Conservation (phyloP, 2,888 invertebrate species). For the Amiota mariae region DNA sequence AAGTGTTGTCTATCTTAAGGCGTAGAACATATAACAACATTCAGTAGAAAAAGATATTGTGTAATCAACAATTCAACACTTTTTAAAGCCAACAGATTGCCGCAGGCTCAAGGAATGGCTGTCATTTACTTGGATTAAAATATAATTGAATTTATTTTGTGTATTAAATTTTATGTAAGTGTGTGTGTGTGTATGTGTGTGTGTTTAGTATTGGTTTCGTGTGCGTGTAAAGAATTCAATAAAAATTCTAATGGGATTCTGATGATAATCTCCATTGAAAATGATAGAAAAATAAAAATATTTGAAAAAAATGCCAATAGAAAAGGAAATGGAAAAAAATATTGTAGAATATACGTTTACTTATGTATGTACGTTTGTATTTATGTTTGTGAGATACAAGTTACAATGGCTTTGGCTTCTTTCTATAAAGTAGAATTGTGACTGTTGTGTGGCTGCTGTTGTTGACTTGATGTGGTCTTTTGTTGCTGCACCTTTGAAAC, state of each 20-base stretch:
- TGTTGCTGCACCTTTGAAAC: conserved; percentile 7
- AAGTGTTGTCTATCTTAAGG: conserved; percentile 43
- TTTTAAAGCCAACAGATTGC: not conserved
- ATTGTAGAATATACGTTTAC: too few relatives aligned
- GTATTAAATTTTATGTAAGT: too few relatives aligned
- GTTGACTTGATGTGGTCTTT: conserved; percentile 29
- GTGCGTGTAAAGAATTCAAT: conserved; percentile 64
- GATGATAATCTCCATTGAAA: conserved; percentile 66
- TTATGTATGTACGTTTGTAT: too few relatives aligned
- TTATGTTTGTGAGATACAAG: not conserved
- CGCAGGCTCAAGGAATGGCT: not conserved
- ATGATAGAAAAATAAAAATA: conserved; percentile 60
- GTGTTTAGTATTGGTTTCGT: conserved; percentile 2
- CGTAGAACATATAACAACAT: too few relatives aligned
- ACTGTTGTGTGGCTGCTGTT: conserved; percentile 30
- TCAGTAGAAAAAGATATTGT: not conserved
- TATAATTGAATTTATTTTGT: too few relatives aligned
- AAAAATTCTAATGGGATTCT: conserved; percentile 68
- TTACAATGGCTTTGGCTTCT: too few relatives aligned
- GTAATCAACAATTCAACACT: conserved; percentile 16
- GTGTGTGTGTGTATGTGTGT: too few relatives aligned
- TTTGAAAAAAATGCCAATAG: conserved; percentile 40
- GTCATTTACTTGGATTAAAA: too few relatives aligned
- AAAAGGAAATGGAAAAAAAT: not conserved
- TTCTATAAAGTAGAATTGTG: conserved; percentile 41